Evolutionary conservation across 2,888 invertebrate species (phyloP), one percentile per base, ranked within the genome.

Genomic region (Rhagonycha fulva): DNA sequence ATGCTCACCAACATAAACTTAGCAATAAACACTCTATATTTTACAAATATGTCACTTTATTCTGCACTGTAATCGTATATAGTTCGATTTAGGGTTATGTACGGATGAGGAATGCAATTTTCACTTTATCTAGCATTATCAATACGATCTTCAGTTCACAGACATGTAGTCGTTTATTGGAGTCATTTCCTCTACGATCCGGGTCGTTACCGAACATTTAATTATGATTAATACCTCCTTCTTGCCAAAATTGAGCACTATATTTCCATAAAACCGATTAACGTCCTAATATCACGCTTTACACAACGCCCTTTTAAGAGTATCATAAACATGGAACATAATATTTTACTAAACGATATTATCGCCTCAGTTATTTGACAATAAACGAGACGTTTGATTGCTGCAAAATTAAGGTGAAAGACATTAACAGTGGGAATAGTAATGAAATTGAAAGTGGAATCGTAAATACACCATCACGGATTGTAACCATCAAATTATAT

Each of bases 231-330:
- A 86, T 86, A 85, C 83, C 81, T 81, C 80, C 83, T 81, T 82
- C 82, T 83, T 83, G 87, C 89, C 88, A 88, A 89, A 89, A 89
- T 89, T 89, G 89, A 89, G 88, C 89, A 87, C 88, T 89, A 89
- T 88, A 89, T 89, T 89, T 89, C 89, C 89, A 89, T 89, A 89
- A 89, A 89, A 88, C 89, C 88, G 88, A 89, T 89, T 89, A 89
- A 89, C 88, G 89, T 87, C 88, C 89, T 88, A 89, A 85, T 85
- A 85, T 84, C 83, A 82, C 84, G 84, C 83, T 82, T 83, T 84
- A 84, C 83, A 84, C 84, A 83, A 83, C 82, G 81, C 81, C 80
- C 83, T 83, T 77, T 83, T 83, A 83, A 83, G 83, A 83, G 83
- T 83, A 83, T 84, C 84, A 83, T 84, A 84, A 84, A 84, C 84